phyloP scores from a whole-genome alignment of 2,888 invertebrate genomes.

The Nycteola revayana region DNA sequence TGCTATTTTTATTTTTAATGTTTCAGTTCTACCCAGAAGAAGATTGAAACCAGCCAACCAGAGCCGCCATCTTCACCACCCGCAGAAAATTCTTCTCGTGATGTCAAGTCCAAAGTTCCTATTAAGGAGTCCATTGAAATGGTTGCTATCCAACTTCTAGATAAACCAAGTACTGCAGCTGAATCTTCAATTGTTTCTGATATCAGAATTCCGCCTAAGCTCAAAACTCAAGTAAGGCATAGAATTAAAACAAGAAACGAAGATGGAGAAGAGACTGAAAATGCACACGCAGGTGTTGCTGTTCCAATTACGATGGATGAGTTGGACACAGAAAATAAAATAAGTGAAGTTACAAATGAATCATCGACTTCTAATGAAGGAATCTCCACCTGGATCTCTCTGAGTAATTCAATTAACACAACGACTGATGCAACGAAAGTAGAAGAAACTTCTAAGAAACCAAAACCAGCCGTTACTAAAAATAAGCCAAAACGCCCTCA shows the following conservation, averaged over 20 bases:
- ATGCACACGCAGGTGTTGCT: slow-evolving; percentile 85
- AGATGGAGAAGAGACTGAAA: slow-evolving; percentile 63
- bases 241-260: slow-evolving; percentile 67
- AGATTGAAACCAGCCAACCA: slow-evolving; percentile 5
- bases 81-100: slow-evolving; percentile 48
- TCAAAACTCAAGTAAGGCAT: slow-evolving; percentile 79
- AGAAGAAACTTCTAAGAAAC: slow-evolving; percentile 58
- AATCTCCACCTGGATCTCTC: slow-evolving; percentile 89
- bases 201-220: slow-evolving; percentile 83
- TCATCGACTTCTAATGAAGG: slow-evolving; percentile 84
- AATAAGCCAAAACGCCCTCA: slow-evolving; percentile 64
- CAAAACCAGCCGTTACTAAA: slow-evolving; percentile 50
- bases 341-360: slow-evolving; percentile 44
- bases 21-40: slow-evolving; percentile 15
- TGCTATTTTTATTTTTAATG: slow-evolving; percentile 4
- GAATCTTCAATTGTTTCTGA: slow-evolving; percentile 75
- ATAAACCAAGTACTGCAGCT: slow-evolving; percentile 59
- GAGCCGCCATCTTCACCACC: slow-evolving; percentile 19
- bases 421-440: slow-evolving; percentile 67
- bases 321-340: slow-evolving; percentile 78
- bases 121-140: slow-evolving; percentile 82
- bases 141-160: slow-evolving; percentile 81
- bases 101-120: slow-evolving; percentile 65
- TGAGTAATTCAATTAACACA: slow-evolving; percentile 76
- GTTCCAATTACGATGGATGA: slow-evolving; percentile 85